Conservation (phyloP, 64 coral and sea anemone species). For the Montipora foliosa region DNA sequence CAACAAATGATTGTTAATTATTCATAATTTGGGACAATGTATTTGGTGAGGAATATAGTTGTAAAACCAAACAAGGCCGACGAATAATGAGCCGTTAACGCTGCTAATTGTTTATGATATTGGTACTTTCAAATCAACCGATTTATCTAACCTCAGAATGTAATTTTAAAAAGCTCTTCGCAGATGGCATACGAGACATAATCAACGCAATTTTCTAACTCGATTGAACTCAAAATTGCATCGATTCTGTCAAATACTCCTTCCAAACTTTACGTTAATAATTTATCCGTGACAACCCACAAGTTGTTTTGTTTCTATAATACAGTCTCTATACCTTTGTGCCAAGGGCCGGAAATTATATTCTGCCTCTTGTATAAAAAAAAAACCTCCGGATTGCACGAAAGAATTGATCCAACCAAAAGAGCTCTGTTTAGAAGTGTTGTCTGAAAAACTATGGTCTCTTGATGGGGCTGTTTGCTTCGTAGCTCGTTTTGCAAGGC, state of each 20-base stretch:
- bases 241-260: neutral
- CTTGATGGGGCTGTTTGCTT: neutral
- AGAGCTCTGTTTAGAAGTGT: neutral
- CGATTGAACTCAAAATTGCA: neutral
- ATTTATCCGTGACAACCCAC: constrained; percentile 29
- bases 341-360: constrained; percentile 33
- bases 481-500: neutral
- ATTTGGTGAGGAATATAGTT: neutral
- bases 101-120: neutral
- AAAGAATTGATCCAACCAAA: neutral
- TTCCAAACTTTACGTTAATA: neutral
- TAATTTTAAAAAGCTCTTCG: neutral
- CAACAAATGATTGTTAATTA: neutral
- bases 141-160: neutral
- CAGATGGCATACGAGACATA: neutral
- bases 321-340: neutral
- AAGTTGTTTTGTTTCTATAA: constrained; percentile 15
- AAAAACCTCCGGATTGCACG: neutral
- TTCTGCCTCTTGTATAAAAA: constrained; percentile 2
- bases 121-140: neutral
- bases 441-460: neutral
- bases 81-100: neutral
- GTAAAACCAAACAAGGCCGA: neutral
- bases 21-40: neutral
- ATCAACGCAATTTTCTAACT: neutral